Percentiles rank a stretch among this genome's conserved stretches.
These are phyloP conservation scores for Lycaon pictus DNA, from an alignment of 2,113 vertebrate genomes.

Conservation along the genomic window DNA sequence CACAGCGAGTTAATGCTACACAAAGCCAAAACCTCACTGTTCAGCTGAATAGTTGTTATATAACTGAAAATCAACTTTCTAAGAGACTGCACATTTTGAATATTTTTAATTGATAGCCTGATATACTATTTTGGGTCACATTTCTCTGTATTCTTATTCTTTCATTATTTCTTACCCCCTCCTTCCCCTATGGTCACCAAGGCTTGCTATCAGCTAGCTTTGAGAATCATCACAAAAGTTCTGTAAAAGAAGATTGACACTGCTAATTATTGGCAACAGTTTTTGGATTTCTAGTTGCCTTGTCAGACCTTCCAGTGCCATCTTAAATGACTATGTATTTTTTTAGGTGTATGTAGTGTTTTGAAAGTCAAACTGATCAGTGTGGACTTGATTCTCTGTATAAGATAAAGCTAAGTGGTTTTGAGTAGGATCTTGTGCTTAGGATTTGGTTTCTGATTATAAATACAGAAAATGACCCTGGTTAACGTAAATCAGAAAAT, in stretches of 20 bases:
- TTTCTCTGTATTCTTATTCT: constrained; percentile 9
- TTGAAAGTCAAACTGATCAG: neutral
- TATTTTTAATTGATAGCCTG: neutral
- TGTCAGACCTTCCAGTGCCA: neutral
- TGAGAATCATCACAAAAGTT: neutral
- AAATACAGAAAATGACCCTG: neutral
- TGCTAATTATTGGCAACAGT: neutral
- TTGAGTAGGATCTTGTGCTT: neutral
- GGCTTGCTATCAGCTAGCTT: constrained; percentile 33
- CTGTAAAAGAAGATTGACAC: neutral
- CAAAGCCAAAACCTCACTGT: neutral
- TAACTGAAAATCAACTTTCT: neutral
- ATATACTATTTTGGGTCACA: neutral
- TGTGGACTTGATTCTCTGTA: neutral
- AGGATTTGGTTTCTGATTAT: neutral
- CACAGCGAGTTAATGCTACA: neutral
- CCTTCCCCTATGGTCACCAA: neutral
- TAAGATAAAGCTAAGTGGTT: neutral
- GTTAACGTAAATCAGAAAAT: neutral
- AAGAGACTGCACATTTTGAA: neutral
- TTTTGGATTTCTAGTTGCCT: neutral
- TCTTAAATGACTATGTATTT: neutral
- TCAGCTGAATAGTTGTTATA: neutral
- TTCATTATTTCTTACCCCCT: neutral
- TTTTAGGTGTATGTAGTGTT: neutral